A percentile compares a stretch with the other conserved stretches of the same genome.
Evolutionary conservation across 2,113 vertebrate species (phyloP).

Genomic region (Triplophysa rosa): DNA sequence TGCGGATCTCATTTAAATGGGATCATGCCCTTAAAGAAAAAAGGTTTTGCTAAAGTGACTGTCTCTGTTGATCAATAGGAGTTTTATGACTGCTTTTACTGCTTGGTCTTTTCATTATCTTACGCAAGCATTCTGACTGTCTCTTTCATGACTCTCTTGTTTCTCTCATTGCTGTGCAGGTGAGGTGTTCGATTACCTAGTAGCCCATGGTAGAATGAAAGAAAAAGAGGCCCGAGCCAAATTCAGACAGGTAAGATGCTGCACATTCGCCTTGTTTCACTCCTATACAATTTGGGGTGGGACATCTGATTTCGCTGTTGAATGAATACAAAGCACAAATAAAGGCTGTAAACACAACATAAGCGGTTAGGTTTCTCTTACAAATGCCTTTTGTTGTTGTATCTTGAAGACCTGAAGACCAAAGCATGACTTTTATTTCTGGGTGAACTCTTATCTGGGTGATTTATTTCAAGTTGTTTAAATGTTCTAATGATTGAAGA

Average conservation of each 20-base stretch:
- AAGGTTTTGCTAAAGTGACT: not conserved
- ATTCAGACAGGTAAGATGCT: conserved; percentile 79
- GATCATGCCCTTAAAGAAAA: not conserved
- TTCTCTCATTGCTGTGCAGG: conserved; percentile 60
- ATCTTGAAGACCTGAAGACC: not conserved
- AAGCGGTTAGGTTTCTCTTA: not conserved
- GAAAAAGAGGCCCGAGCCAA: conserved; percentile 85
- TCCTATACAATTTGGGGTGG: not conserved
- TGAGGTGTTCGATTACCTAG: conserved; percentile 83
- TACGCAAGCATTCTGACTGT: not conserved
- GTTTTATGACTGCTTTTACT: not conserved
- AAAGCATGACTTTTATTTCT: no score
- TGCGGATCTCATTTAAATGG: not conserved
- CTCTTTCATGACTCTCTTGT: conserved; percentile 7
- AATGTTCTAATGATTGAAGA: not conserved
- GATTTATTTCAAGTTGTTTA: no score
- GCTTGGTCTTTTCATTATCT: not conserved
- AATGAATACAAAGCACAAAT: not conserved
- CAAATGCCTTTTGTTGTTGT: not conserved
- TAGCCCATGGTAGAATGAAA: conserved; percentile 85
- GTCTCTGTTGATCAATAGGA: not conserved
- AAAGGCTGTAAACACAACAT: conserved; percentile 6
- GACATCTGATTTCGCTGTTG: not conserved
- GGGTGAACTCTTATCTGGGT: no score
- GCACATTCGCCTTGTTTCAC: not conserved